Evolutionary conservation across 2,888 invertebrate species (phyloP), one percentile per base, ranked within the genome.

Genomic region (Caenorhabditis sp.): DNA sequence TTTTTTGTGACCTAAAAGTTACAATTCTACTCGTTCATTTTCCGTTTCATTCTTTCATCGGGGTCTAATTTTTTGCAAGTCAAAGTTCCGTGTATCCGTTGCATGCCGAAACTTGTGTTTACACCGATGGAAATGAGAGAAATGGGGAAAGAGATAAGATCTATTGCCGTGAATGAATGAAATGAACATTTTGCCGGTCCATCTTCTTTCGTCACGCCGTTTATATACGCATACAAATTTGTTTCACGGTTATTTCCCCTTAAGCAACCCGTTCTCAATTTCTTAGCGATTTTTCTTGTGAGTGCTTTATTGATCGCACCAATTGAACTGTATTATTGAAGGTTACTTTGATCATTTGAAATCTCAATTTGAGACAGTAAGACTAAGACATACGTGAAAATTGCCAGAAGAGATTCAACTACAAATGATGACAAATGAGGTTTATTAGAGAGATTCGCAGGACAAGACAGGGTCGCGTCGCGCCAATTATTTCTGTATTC

Each of bases 331-430:
- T n/a, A n/a, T n/a, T n/a, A n/a, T n/a, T n/a, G n/a, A n/a, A n/a
- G 22, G 26, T 32, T 35, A 28, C 53, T 11, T 40, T 40, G 6
- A 1, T 24, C 22, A 11, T 40, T 44, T 37, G 32, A 20, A n/a
- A n/a, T n/a, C n/a, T n/a, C n/a, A n/a, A n/a, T n/a, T n/a, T n/a
- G n/a, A n/a, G n/a, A n/a, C n/a, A n/a, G n/a, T n/a, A n/a, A n/a
- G n/a, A n/a, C n/a, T n/a, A n/a, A n/a, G n/a, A n/a, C n/a, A 32
- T 76, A 76, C 76, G 76, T 76, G 76, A 76, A 76, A 50, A 67
- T 76, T 76, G 76, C 22, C 44, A 76, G 76, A 76, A 61, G 60
- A 56, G 44, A 32, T 67, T 53, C 35, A 51, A 28, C 65, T 58
- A 51, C 22, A 67, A 44, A 76, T 76, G 76, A 76, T 76, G 76